Conservation (phyloP, 2,113 vertebrate species). For the Lagopus muta region DNA sequence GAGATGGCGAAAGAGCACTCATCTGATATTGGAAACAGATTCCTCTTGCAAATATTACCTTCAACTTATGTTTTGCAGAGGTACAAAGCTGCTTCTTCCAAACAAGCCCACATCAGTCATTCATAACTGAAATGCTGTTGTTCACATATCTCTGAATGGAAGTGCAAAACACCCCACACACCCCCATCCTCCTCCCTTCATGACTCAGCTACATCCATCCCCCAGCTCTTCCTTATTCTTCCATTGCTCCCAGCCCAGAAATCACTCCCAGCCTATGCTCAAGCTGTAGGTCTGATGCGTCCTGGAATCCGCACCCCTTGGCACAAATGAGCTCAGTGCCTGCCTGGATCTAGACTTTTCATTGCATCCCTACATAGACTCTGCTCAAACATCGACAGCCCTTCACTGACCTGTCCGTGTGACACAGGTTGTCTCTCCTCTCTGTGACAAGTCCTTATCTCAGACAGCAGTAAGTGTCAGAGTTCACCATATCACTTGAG, state of each 20-base stretch:
- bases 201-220: not conserved
- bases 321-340: not conserved
- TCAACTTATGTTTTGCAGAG: not conserved
- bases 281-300: not conserved
- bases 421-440: not conserved
- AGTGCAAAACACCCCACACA: not conserved
- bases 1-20: not conserved
- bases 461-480: not conserved
- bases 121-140: not conserved
- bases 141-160: not conserved
- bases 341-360: not conserved
- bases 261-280: not conserved
- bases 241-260: not conserved
- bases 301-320: not conserved
- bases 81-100: not conserved
- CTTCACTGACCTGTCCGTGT: not conserved
- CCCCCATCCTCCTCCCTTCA: not conserved
- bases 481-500: accelerated
- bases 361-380: not conserved
- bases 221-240: not conserved
- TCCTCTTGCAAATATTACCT: not conserved
- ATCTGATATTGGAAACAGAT: accelerated
- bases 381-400: not conserved
- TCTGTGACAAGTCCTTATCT: not conserved
- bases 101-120: not conserved